Conservation (phyloP, 2,797 vertebrate genomes). For the Eurystomus glaucurus region DNA sequence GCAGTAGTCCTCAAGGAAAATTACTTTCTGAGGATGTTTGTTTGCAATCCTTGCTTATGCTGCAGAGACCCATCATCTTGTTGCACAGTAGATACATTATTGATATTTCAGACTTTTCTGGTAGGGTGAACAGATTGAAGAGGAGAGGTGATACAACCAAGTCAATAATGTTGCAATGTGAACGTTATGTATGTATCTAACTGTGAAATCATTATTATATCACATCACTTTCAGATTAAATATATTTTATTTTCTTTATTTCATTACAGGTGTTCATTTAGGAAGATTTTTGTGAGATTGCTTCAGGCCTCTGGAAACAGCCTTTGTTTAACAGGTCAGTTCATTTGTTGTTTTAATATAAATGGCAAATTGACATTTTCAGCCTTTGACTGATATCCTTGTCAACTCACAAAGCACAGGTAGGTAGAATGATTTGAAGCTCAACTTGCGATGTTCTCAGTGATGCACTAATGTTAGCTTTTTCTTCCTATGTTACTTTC, state of each 20-base stretch:
- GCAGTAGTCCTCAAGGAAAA: neutral
- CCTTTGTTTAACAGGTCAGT: neutral
- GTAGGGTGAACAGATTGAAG: neutral
- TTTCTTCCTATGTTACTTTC: neutral
- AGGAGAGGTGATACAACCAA: neutral
- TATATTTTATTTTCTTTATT: neutral
- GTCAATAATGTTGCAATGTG: neutral
- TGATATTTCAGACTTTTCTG: neutral
- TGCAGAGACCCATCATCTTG: neutral
- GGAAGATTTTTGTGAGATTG: neutral
- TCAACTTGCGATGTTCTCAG: neutral
- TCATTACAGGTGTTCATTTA: neutral
- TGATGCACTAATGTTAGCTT: neutral
- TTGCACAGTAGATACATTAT: neutral
- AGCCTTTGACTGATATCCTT: neutral
- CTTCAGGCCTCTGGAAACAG: neutral
- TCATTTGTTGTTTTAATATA: neutral
- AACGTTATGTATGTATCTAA: neutral
- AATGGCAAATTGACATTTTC: neutral
- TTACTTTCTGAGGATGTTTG: neutral
- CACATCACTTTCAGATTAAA: neutral
- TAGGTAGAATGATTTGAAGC: neutral
- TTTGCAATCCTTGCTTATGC: neutral
- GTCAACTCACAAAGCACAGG: neutral
- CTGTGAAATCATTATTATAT: neutral